phyloP scores from a whole-genome alignment of 2,113 vertebrate species.

The Gila orcuttii region DNA sequence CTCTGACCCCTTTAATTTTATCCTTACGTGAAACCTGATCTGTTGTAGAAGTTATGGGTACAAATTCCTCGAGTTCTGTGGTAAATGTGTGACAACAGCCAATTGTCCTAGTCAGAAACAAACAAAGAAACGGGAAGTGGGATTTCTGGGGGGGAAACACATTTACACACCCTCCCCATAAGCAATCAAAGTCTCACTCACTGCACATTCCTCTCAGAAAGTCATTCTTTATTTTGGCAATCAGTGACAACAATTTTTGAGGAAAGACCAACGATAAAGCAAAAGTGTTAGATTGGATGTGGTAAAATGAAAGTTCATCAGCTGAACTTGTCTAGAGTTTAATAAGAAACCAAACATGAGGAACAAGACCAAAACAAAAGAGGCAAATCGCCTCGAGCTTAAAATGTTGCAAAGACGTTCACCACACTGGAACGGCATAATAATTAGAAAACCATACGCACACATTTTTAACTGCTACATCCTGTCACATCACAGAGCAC shows the following conservation, averaged over 20 bases:
- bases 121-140: conserved; percentile 55
- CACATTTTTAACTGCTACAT: not conserved
- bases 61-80: not conserved
- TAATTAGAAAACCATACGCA: not conserved
- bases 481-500: not conserved
- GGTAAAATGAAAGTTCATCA: not conserved
- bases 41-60: conserved; percentile 3
- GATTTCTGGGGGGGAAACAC: conserved; percentile 37
- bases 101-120: conserved; percentile 46
- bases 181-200: conserved; percentile 29
- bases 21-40: not conserved
- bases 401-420: not conserved
- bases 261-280: conserved; percentile 16
- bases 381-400: not conserved
- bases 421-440: not conserved
- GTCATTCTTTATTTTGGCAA: conserved; percentile 29
- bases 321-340: not conserved
- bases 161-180: conserved; percentile 5
- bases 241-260: conserved; percentile 14
- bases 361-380: not conserved
- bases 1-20: not conserved
- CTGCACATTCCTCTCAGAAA: conserved; percentile 24
- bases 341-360: not conserved
- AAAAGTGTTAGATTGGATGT: not conserved
- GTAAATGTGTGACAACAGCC: conserved; percentile 44